These are phyloP conservation scores for Potamarius usumacintae DNA, from an alignment of 2,113 vertebrate species.

Conservation along the genomic window DNA sequence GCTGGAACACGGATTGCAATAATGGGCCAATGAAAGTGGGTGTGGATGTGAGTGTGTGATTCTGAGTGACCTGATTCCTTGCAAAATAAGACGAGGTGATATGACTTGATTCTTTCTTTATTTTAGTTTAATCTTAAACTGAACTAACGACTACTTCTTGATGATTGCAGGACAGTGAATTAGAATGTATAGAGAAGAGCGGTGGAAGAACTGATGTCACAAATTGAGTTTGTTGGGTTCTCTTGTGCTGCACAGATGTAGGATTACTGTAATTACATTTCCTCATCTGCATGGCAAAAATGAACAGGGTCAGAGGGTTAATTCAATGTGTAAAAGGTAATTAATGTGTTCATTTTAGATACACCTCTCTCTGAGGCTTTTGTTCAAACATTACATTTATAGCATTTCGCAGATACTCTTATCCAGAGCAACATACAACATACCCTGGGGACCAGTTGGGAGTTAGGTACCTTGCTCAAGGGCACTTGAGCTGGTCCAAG, in stretches of 20 bases:
- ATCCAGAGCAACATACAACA: too few relatives aligned
- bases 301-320: not conserved
- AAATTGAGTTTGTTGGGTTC: not conserved
- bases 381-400: not conserved
- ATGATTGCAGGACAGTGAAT: conserved; percentile 32
- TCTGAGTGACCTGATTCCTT: conserved; percentile 35
- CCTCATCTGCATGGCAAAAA: not conserved
- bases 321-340: not conserved
- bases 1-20: conserved; percentile 37
- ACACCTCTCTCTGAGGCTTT: not conserved
- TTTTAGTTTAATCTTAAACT: conserved; percentile 45
- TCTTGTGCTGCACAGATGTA: not conserved
- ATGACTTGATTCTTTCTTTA: conserved; percentile 37
- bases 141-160: conserved; percentile 43
- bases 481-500: too few relatives aligned
- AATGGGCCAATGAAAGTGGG: conserved; percentile 29
- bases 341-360: not conserved
- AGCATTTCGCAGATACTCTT: too few relatives aligned
- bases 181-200: not conserved
- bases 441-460: too few relatives aligned
- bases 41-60: conserved; percentile 14
- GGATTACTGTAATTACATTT: not conserved
- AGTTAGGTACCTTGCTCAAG: too few relatives aligned
- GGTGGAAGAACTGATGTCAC: not conserved
- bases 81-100: conserved; percentile 46